These are phyloP conservation scores for Phoenicopterus ruber DNA, from an alignment of 2,113 vertebrate genomes.

Conservation along the genomic window DNA sequence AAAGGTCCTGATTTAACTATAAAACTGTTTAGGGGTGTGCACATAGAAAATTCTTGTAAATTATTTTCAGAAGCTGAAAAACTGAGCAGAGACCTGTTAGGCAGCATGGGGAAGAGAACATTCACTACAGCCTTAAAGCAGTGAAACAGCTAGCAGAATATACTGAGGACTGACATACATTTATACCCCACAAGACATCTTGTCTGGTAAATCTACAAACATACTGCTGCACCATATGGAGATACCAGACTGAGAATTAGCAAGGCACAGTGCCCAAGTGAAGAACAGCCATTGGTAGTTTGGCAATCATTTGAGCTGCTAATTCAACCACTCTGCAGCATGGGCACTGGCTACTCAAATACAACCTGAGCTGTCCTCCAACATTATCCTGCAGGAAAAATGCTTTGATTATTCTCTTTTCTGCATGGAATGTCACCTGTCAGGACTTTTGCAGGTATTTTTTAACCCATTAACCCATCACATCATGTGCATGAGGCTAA, in stretches of 20 bases:
- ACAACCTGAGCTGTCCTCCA: neutral
- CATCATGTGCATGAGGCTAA: neutral
- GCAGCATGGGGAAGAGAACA: neutral
- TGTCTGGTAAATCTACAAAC: neutral
- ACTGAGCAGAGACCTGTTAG: neutral
- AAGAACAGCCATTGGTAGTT: neutral
- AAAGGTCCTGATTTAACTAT: neutral
- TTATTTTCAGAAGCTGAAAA: neutral
- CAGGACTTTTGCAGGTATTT: neutral
- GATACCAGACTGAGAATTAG: neutral
- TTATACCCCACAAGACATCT: neutral
- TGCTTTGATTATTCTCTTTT: neutral
- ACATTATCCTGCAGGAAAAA: neutral
- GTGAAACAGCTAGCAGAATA: neutral
- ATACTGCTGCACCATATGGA: conserved; percentile 9
- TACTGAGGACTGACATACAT: neutral
- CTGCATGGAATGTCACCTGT: neutral
- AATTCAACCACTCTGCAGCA: neutral
- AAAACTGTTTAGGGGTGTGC: neutral
- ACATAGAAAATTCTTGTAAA: neutral
- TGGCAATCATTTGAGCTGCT: neutral
- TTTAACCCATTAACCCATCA: neutral
- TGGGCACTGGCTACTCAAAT: neutral
- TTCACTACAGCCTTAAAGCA: neutral
- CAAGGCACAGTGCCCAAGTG: neutral